phyloP scores from a whole-genome alignment of 2,888 invertebrate genomes.

The Caenorhabditis doughertyi region DNA sequence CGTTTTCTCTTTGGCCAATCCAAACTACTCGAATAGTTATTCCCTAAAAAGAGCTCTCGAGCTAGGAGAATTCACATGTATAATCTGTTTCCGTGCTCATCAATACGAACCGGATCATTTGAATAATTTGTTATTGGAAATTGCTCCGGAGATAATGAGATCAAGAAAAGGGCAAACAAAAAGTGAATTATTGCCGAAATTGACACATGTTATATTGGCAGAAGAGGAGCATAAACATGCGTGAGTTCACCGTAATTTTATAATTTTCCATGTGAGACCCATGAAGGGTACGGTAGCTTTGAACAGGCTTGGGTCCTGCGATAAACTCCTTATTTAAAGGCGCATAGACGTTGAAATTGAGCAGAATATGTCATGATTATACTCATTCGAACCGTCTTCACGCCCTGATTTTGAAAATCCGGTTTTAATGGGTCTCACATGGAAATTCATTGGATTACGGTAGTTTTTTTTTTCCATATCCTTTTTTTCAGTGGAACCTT shows the following conservation, averaged over 20 bases:
- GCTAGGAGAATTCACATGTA: conserved; percentile 83
- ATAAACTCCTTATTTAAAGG: no score
- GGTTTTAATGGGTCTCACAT: no score
- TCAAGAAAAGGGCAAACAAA: conserved; percentile 74
- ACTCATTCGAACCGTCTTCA: no score
- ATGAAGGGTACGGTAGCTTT: no score
- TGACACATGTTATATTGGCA: conserved; percentile 83
- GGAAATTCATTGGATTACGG: no score
- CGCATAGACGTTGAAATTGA: conserved; percentile 41
- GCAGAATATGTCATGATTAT: conserved; percentile 51
- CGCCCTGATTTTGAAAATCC: no score
- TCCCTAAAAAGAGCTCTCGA: conserved; percentile 70
- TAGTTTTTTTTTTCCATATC: no score
- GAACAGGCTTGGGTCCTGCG: no score
- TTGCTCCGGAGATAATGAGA: conserved; percentile 76
- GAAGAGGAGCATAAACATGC: conserved; percentile 82
- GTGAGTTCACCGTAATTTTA: conserved; percentile 55
- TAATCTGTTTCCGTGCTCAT: conserved; percentile 82
- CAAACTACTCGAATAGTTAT: conserved; percentile 74
- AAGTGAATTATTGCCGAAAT: conserved; percentile 82
- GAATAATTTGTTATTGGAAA: conserved; percentile 72
- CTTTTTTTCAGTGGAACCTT: conserved; percentile 77
- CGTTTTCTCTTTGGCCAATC: conserved; percentile 82
- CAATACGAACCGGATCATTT: conserved; percentile 70
- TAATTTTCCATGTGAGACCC: no score